Conservation (phyloP, 2,888 invertebrate species). For the Drosophila helvetica region DNA sequence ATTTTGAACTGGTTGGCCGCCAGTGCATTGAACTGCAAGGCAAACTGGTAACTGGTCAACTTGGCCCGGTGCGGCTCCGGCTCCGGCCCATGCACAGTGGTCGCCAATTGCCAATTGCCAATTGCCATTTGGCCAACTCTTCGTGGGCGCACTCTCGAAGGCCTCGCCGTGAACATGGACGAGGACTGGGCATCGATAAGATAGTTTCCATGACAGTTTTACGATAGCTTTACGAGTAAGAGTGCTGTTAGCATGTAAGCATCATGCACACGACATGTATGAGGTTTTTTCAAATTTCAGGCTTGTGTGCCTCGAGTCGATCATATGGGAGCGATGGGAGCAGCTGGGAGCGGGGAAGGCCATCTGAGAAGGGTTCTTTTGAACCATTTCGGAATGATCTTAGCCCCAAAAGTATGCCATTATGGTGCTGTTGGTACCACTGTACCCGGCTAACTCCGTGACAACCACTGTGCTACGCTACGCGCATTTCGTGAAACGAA, state of each 20-base stretch:
- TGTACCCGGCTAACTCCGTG: constrained; percentile 11
- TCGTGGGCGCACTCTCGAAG: constrained; percentile 25
- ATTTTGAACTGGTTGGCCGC: constrained; percentile 69
- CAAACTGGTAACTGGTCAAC: constrained; percentile 76
- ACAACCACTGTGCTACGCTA: constrained; percentile 49
- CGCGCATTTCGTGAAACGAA: constrained; percentile 59
- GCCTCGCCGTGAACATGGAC: not conserved
- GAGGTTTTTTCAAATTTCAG: not conserved
- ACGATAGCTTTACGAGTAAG: not conserved
- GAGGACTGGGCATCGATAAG: constrained; percentile 16
- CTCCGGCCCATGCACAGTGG: constrained; percentile 56
- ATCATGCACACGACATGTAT: not conserved
- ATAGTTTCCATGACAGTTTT: not conserved
- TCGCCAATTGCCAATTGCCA: constrained; percentile 43
- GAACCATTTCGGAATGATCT: not conserved
- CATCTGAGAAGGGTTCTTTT: no score
- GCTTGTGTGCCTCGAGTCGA: no score
- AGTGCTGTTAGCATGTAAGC: no score
- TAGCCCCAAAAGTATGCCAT: not conserved
- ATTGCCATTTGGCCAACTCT: constrained; percentile 28
- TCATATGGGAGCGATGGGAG: no score
- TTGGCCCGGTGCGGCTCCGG: constrained; percentile 29
- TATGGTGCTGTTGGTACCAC: constrained; percentile 8
- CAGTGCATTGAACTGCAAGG: constrained; percentile 83
- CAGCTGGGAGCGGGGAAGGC: no score